Percentiles rank a stretch among this genome's conserved stretches.
These are phyloP conservation scores for Oryzias curvinotus DNA, from an alignment of 2,113 vertebrate species.

Conservation along the genomic window DNA sequence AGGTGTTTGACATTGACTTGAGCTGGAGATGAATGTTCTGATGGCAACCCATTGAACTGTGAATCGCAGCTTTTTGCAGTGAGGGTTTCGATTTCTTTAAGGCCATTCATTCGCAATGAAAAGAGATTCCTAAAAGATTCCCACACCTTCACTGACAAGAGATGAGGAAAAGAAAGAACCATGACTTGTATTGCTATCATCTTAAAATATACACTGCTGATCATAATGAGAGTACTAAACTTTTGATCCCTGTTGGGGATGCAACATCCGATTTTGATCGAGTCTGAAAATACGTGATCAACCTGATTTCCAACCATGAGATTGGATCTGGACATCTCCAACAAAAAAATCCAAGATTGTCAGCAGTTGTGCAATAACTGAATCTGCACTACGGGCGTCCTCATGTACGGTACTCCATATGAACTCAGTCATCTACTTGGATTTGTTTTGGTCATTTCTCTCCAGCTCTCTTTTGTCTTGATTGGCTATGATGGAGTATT, in stretches of 20 bases:
- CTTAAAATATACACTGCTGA: too few relatives aligned
- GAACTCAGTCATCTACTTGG: slow-evolving; percentile 73
- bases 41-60: slow-evolving; percentile 84
- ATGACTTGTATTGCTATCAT: too few relatives aligned
- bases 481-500: slow-evolving; percentile 39
- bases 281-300: too few relatives aligned
- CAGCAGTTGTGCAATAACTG: slow-evolving; percentile 53
- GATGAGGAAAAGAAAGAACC: slow-evolving; percentile 48
- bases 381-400: slow-evolving; percentile 70
- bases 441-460: slow-evolving; percentile 58
- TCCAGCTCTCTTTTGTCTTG: slow-evolving; percentile 49
- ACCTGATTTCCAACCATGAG: too few relatives aligned
- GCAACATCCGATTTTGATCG: too few relatives aligned
- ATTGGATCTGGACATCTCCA: too few relatives aligned
- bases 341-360: slow-evolving; percentile 22
- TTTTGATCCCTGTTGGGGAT: too few relatives aligned
- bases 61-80: slow-evolving; percentile 84
- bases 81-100: slow-evolving; percentile 90
- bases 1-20: slow-evolving; percentile 87
- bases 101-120: slow-evolving; percentile 81
- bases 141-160: slow-evolving; percentile 80
- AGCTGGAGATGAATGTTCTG: slow-evolving; percentile 84
- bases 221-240: too few relatives aligned
- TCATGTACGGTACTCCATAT: slow-evolving; percentile 64
- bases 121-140: slow-evolving; percentile 74